These are phyloP conservation scores for Chymomyza amoena DNA, from an alignment of 2,888 invertebrate genomes.

Conservation along the genomic window DNA sequence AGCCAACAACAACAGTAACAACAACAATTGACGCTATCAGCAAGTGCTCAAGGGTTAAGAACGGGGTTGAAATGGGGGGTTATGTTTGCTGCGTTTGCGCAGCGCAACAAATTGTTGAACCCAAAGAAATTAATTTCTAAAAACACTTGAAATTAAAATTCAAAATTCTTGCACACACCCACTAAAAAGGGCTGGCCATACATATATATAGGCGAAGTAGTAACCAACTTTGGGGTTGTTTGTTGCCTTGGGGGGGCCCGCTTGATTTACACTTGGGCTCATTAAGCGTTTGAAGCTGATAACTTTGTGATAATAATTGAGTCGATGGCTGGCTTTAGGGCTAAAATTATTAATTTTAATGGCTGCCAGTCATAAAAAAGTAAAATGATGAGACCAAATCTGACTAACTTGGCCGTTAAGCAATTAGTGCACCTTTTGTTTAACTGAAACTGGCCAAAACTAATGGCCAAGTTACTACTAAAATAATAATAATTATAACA, in stretches of 20 bases:
- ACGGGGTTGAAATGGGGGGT: not conserved
- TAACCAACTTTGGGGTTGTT: conserved; percentile 2
- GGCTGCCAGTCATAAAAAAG: conserved; percentile 46
- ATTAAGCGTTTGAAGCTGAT: conserved; percentile 55
- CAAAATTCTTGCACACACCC: conserved; percentile 44
- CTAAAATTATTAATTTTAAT: conserved; percentile 77
- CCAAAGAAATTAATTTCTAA: conserved; percentile 74
- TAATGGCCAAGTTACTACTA: conserved; percentile 40
- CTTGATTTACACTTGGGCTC: conserved; percentile 41
- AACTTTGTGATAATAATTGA: conserved; percentile 46
- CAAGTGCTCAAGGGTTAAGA: conserved; percentile 17
- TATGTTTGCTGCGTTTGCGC: not conserved
- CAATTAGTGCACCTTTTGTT: conserved; percentile 65
- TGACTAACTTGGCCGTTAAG: conserved; percentile 37
- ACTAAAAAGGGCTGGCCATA: not conserved
- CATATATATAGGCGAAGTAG: not conserved
- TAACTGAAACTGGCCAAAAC: conserved; percentile 57
- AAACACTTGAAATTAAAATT: conserved; percentile 74
- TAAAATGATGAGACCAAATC: conserved; percentile 40
- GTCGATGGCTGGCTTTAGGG: conserved; percentile 25
- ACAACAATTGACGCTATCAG: conserved; percentile 51
- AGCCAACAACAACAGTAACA: conserved; percentile 35
- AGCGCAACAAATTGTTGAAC: conserved; percentile 11
- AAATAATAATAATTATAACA: conserved; percentile 65
- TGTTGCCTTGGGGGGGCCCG: conserved; percentile 7